Conservation (phyloP, 2,888 invertebrate species). For the Therioaphis trifolii region DNA sequence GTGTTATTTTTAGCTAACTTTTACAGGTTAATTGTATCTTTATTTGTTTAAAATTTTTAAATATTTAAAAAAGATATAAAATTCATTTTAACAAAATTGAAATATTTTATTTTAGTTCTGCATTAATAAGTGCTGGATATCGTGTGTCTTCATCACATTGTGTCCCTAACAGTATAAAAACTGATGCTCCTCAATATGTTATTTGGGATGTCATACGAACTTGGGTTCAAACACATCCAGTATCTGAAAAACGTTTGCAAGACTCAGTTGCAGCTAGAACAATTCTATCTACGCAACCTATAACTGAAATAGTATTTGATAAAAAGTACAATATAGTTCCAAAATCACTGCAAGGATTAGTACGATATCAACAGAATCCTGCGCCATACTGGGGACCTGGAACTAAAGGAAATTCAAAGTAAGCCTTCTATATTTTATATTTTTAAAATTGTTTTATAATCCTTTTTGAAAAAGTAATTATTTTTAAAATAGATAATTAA, state of each 20-base stretch:
- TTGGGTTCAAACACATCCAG: constrained; percentile 80
- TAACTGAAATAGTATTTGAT: constrained; percentile 58
- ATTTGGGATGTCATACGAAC: constrained; percentile 92
- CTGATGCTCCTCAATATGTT: constrained; percentile 85
- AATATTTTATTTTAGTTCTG: constrained; percentile 70
- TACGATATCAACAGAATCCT: constrained; percentile 90
- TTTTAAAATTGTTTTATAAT: background rate
- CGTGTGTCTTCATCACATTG: constrained; percentile 93
- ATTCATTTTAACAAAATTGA: background rate
- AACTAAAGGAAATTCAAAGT: constrained; percentile 82
- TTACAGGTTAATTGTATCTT: too few relatives aligned
- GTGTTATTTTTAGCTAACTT: background rate
- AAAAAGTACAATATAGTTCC: constrained; percentile 82
- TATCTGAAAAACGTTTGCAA: constrained; percentile 74
- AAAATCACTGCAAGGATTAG: constrained; percentile 76
- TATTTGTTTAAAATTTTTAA: background rate
- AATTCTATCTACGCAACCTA: constrained; percentile 57
- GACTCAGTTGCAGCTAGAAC: constrained; percentile 65
- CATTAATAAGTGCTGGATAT: constrained; percentile 88
- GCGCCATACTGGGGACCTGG: constrained; percentile 92
- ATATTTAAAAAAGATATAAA: background rate
- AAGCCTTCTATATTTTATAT: constrained; percentile 67
- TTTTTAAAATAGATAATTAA: too few relatives aligned
- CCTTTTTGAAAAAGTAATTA: too few relatives aligned
- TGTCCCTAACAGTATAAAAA: constrained; percentile 88